Conservation (phyloP, 2,797 vertebrate genomes). For the Enteromius afrohamiltoni region DNA sequence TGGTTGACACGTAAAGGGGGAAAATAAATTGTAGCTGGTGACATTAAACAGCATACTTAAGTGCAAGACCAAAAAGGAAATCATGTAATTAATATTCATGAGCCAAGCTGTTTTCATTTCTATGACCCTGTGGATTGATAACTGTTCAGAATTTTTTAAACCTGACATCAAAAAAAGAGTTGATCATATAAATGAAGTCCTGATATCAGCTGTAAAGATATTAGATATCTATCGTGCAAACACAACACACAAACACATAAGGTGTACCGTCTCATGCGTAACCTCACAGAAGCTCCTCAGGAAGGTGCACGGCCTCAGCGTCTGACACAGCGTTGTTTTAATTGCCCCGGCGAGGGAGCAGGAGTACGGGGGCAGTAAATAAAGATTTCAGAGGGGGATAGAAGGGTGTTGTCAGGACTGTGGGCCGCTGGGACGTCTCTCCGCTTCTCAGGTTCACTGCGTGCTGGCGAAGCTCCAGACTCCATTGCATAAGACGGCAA, state of each 20-base stretch:
- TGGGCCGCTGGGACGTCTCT: conserved; percentile 43
- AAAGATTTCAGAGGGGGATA: conserved; percentile 60
- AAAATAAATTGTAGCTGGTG: not conserved
- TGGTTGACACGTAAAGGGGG: not conserved
- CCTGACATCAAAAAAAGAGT: not conserved
- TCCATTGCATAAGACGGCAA: conserved; percentile 53
- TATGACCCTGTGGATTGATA: conserved; percentile 3
- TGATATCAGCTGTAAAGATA: not conserved
- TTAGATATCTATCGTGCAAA: not conserved
- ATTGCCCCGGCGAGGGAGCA: conserved; percentile 46
- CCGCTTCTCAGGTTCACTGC: conserved; percentile 49
- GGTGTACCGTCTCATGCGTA: conserved; percentile 1
- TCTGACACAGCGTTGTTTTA: conserved; percentile 40
- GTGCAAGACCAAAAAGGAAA: not conserved
- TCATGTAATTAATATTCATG: conserved; percentile 9
- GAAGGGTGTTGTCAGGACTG: conserved; percentile 59
- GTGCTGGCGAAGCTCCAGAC: conserved; percentile 56
- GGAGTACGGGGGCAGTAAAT: conserved; percentile 57
- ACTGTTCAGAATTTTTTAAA: not conserved
- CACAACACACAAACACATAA: conserved; percentile 14
- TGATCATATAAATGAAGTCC: no score
- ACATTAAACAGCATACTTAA: conserved; percentile 14
- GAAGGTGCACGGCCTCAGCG: conserved; percentile 24
- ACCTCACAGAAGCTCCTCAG: conserved; percentile 22
- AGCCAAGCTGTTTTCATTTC: conserved; percentile 3